Base-by-base conservation (phyloP, 2,888 invertebrate species). In the Drosophila fulvimacula region DNA sequence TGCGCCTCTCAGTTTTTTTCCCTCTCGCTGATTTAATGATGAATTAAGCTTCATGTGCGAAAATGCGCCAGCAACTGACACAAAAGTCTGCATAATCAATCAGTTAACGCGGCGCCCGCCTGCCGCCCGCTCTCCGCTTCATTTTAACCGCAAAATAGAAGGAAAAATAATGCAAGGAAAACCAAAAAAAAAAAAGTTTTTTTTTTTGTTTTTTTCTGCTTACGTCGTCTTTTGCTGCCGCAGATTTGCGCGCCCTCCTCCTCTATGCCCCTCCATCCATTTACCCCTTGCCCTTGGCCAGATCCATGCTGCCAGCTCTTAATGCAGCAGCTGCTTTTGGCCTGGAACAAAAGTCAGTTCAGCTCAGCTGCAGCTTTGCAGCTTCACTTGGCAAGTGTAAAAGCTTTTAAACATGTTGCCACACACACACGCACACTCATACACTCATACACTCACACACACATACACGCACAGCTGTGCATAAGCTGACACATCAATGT, bases 61-160 rank as follows among this genome's bases (percentile, higher is more conserved):
- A 87, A 79, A 82, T 64, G 71, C 78, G 80, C 73, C 67, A 71
- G 72, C 69, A 79, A 79, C 81, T 79, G 83, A 77, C 85, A 82
- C 80, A 81, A 85, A 82, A 87, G 79, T 86, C 83, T 83, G 86
- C 86, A 86, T 87, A 86, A 86, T 86, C 86, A 86, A 86, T 86
- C 88, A 86, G 79, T 71, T 34, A 36, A 19, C n/a, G n/a, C n/a
- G n/a, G n/a, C n/a, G n/a, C 13, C 30, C 27, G 17, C 39, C 34
- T 9, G 19, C 3, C 3, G 5, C 17, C 2, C 5, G 3, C 1
- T 0, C 9, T 5, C 17, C 36, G 17, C 15, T 9, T 46, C 27
- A 32, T 34, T 39, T 51, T 36, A 60, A 46, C 38, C 59, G 32
- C 59, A 53, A 30, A 70, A 59, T 46, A 27, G 53, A 65, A 51